Conservation (phyloP, 2,888 invertebrate genomes). For the Apodemia mormo region DNA sequence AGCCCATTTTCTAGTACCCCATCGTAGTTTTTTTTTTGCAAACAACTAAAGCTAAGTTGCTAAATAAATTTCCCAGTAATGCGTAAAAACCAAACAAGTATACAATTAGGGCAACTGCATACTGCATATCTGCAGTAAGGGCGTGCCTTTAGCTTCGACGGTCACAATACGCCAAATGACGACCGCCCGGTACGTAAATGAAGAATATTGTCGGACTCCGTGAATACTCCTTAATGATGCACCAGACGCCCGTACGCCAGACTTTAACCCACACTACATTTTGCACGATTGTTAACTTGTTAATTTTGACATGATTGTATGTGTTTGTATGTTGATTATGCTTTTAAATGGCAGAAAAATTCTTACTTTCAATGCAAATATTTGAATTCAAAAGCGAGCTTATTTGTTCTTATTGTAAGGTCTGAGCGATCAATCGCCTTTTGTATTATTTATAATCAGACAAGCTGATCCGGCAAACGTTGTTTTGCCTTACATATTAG, state of each 20-base stretch:
- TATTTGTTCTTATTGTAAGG: too few species aligned
- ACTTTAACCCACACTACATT: slow-evolving; percentile 65
- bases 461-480: too few species aligned
- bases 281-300: slow-evolving; percentile 66
- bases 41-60: not conserved
- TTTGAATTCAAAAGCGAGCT: too few species aligned
- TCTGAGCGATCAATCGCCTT: too few species aligned
- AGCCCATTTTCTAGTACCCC: too few species aligned
- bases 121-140: slow-evolving; percentile 65
- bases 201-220: slow-evolving; percentile 79
- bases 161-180: slow-evolving; percentile 79
- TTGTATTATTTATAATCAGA: too few species aligned
- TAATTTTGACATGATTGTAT: slow-evolving; percentile 66
- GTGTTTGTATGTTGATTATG: not conserved
- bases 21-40: too few species aligned
- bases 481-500: too few species aligned
- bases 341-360: too few species aligned
- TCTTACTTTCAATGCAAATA: too few species aligned
- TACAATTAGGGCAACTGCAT: slow-evolving; percentile 72
- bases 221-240: slow-evolving; percentile 80
- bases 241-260: slow-evolving; percentile 52
- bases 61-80: slow-evolving; percentile 4
- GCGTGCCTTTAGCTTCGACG: slow-evolving; percentile 50
- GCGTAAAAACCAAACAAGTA: slow-evolving; percentile 60
- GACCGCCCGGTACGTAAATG: slow-evolving; percentile 74